These are phyloP conservation scores for Tuberolachnus salignus DNA, from an alignment of 2,888 invertebrate genomes.

Conservation along the genomic window DNA sequence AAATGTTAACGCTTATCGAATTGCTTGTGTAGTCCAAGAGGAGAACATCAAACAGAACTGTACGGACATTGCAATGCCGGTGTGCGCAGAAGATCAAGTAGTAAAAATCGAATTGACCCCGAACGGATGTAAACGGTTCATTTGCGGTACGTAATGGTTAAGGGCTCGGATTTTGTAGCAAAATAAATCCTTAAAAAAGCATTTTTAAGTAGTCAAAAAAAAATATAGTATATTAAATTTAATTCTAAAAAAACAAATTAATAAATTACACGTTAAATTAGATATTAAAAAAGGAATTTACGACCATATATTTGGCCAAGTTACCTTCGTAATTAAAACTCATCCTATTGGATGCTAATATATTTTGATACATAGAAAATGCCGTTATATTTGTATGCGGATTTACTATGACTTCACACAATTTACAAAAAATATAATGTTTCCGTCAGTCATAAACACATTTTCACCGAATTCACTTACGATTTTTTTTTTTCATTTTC, in stretches of 20 bases:
- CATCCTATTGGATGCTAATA: too few species aligned
- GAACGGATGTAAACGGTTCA: slow-evolving; percentile 74
- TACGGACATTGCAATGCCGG: slow-evolving; percentile 71
- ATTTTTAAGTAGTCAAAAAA: slow-evolving; percentile 5
- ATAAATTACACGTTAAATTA: too few species aligned
- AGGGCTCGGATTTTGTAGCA: not conserved
- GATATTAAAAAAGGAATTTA: too few species aligned
- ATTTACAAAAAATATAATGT: too few species aligned
- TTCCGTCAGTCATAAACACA: too few species aligned
- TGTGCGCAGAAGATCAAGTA: slow-evolving; percentile 75
- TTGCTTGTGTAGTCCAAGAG: slow-evolving; percentile 65
- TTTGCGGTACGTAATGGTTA: slow-evolving; percentile 67
- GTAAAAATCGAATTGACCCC: slow-evolving; percentile 71
- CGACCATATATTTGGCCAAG: too few species aligned
- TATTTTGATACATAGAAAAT: too few species aligned
- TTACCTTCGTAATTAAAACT: too few species aligned
- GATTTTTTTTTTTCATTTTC: not conserved
- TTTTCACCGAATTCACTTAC: too few species aligned
- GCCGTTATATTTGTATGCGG: too few species aligned
- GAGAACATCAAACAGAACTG: slow-evolving; percentile 67
- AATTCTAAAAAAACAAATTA: not conserved
- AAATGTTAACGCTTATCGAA: too few species aligned
- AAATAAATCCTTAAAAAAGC: not conserved
- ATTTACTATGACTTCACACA: too few species aligned
- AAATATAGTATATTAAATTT: not conserved